Evolutionary conservation across 2,888 invertebrate species (phyloP).

Genomic region (Lycaena phlaeas): DNA sequence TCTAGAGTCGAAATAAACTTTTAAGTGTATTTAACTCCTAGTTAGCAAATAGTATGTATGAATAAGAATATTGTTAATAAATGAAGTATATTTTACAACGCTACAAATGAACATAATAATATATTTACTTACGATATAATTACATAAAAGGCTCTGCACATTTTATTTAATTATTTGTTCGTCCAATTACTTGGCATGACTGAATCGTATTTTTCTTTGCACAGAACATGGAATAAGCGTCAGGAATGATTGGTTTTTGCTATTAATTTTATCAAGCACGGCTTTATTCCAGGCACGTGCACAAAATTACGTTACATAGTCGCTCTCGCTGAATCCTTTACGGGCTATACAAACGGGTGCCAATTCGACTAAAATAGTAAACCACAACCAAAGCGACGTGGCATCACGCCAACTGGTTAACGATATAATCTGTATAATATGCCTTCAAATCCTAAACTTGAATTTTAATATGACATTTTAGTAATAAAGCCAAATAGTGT

Average conservation of each 20-base stretch:
- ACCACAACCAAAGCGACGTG: constrained; percentile 31
- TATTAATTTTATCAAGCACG: constrained; percentile 8
- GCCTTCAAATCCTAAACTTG: constrained; percentile 24
- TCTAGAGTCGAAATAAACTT: too few species aligned
- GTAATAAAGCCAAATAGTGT: constrained; percentile 1
- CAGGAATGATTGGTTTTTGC: constrained; percentile 9
- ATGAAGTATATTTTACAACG: too few species aligned
- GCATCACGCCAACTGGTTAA: constrained; percentile 35
- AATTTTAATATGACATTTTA: constrained; percentile 25
- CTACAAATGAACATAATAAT: too few species aligned
- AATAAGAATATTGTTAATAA: too few species aligned
- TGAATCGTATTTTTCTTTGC: not conserved
- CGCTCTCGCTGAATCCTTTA: constrained; percentile 24
- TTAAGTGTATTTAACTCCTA: too few species aligned
- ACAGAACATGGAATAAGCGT: not conserved
- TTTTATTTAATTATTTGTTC: too few species aligned
- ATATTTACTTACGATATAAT: too few species aligned
- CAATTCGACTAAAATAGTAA: constrained; percentile 38
- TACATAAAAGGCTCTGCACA: too few species aligned
- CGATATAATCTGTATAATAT: constrained; percentile 27
- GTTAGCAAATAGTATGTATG: too few species aligned
- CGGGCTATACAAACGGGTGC: constrained; percentile 30
- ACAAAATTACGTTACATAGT: constrained; percentile 23
- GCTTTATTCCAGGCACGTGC: constrained; percentile 22
- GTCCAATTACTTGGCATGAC: not conserved